phyloP scores from a whole-genome alignment of 1,140 invertebrate species.

The Acromyrmex echinatior region DNA sequence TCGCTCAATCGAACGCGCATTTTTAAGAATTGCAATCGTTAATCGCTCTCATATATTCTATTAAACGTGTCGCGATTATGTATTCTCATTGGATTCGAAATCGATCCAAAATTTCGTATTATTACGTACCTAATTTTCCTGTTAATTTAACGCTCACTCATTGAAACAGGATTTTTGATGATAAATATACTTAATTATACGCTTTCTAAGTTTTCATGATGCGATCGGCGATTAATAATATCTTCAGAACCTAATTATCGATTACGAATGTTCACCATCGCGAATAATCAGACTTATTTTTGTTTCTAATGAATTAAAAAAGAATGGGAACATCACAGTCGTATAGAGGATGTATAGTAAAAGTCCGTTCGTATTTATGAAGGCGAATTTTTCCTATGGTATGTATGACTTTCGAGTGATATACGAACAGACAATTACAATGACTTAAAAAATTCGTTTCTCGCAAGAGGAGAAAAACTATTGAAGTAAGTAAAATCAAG shows the following conservation, averaged over 20 bases:
- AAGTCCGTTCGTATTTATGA: constrained; percentile 66
- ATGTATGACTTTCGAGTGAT: constrained; percentile 65
- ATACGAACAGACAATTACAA: constrained; percentile 60
- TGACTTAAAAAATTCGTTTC: constrained; percentile 62
- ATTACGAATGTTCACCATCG: constrained; percentile 36
- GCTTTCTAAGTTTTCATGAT: constrained; percentile 27
- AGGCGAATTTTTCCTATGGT: constrained; percentile 58
- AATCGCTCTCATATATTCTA: constrained; percentile 7
- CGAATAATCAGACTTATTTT: constrained; percentile 69
- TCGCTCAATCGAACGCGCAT: constrained; percentile 14
- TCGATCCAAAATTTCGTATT: constrained; percentile 31
- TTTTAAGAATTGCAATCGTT: constrained; percentile 27
- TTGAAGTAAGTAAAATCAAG: constrained; percentile 17
- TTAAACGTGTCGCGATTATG: constrained; percentile 33
- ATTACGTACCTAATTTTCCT: not conserved
- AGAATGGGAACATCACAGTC: constrained; percentile 79
- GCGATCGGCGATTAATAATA: constrained; percentile 35
- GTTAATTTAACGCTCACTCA: not conserved
- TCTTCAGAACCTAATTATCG: constrained; percentile 31
- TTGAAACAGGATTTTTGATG: constrained; percentile 24
- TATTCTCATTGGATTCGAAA: constrained; percentile 22
- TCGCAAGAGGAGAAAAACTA: constrained; percentile 61
- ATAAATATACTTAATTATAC: constrained; percentile 44
- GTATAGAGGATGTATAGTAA: constrained; percentile 72
- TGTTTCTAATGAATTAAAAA: constrained; percentile 70